Base-by-base conservation (phyloP, 2,113 vertebrate genomes). In the Sterrhoptilus dennistouni region DNA sequence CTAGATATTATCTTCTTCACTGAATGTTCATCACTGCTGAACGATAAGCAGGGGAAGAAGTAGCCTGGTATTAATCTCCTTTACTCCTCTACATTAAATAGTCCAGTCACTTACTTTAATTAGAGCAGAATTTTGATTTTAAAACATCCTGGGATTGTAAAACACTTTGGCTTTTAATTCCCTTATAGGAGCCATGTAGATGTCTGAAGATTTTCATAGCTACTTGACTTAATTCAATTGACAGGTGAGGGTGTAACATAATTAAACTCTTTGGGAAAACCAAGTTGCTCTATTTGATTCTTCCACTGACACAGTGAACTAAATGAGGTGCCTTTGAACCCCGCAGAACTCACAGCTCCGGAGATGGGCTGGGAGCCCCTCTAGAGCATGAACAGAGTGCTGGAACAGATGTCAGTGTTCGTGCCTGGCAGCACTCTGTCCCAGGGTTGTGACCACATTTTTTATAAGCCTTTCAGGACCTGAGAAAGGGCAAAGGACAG, bases 211-310 rank as follows among this genome's bases (percentile, higher is more conserved):
- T 61, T 69, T 89, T 90, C 78, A 69, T 11, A 83, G 70, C 49
- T 76, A 78, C 50, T 89, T 91, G 74, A 35, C 31, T 40, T 63
- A 70, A 91, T 84, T 70, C 65, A 53, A 94, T 47, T 56, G 84
- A 83, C 84, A 95, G 33, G 49, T 54, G 63, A 83, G 57, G 47
- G 57, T 36, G 47, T 52, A 68, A 66, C 2, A 4, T 52, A 95
- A 92, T 95, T 64, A 84, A 36, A 38, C 44, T 71, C 83, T n/a
- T 49, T 2, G 8, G 74, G 76, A 95, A 92, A 95, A 89, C 81
- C 83, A 75, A 24, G 56, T 8, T 82, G n/a, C 59, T 71, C 52
- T 45, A 5, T 35, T 42, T 65, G 75, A 90, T 50, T 42, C 60
- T 89, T 22, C 44, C 38, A 64, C 3, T 3, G 2, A 33, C 52